Conservation (phyloP, 2,113 vertebrate species). For the Paralichthys olivaceus region DNA sequence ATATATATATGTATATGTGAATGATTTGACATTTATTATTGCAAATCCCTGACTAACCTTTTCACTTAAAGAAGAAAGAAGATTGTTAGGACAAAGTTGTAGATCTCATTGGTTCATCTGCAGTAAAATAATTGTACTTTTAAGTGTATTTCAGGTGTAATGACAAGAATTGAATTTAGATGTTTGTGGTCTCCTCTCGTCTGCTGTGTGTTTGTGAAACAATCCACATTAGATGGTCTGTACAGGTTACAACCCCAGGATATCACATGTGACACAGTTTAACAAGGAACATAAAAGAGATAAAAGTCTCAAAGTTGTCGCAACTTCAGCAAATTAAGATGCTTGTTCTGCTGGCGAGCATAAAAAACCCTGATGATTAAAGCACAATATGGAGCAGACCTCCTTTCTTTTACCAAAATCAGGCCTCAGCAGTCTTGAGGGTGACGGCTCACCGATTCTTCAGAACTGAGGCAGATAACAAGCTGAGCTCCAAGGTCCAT, state of each 20-base stretch:
- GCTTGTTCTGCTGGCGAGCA: constrained; percentile 43
- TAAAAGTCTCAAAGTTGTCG: constrained; percentile 40
- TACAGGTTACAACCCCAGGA: constrained; percentile 39
- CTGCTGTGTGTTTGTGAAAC: not conserved
- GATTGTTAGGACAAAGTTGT: not conserved
- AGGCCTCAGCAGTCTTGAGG: constrained; percentile 61
- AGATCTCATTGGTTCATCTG: not conserved
- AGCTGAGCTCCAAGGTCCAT: constrained; percentile 44
- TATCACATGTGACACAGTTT: constrained; percentile 22
- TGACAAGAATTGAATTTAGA: not conserved
- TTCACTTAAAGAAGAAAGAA: constrained; percentile 11
- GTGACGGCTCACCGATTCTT: constrained; percentile 49
- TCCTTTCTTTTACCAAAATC: constrained; percentile 44
- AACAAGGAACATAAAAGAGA: constrained; percentile 34
- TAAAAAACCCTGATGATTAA: constrained; percentile 50
- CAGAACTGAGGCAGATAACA: constrained; percentile 55
- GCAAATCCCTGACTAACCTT: constrained; percentile 15
- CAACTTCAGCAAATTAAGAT: constrained; percentile 55
- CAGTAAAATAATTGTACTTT: not conserved
- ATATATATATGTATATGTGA: no score
- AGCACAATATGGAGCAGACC: constrained; percentile 48
- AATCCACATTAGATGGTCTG: not conserved
- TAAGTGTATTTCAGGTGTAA: not conserved
- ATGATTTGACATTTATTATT: not conserved
- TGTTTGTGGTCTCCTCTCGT: not conserved